These are phyloP conservation scores for Synergus itoensis DNA, from an alignment of 2,888 invertebrate species.

Conservation along the genomic window DNA sequence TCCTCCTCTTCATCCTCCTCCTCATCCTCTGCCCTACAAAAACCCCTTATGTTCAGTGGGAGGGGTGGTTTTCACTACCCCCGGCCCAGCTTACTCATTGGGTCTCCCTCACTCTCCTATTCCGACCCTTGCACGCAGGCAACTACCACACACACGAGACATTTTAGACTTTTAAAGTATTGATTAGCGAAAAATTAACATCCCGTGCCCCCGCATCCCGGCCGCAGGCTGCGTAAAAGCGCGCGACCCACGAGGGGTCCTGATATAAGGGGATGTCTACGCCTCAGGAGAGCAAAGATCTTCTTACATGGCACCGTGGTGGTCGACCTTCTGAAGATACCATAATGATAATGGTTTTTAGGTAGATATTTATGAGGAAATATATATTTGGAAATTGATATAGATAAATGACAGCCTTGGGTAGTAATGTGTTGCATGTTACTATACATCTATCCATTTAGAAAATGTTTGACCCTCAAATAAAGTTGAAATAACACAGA, in stretches of 20 bases:
- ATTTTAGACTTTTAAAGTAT: conserved; percentile 76
- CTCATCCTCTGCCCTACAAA: conserved; percentile 47
- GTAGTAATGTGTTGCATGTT: not conserved
- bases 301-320: conserved; percentile 7
- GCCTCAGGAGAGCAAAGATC: conserved; percentile 27
- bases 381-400: not conserved
- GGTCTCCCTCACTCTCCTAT: conserved; percentile 24
- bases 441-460: no score
- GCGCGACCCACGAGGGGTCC: conserved; percentile 38
- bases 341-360: conserved; percentile 20
- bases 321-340: not conserved
- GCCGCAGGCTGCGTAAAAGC: conserved; percentile 40
- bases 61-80: conserved; percentile 55
- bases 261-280: not conserved
- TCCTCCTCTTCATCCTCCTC: conserved; percentile 44
- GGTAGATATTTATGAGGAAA: not conserved
- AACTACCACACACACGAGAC: conserved; percentile 74
- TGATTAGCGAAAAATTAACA: conserved; percentile 75
- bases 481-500: no score
- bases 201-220: conserved; percentile 48
- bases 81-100: conserved; percentile 30
- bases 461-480: no score
- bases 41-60: conserved; percentile 59
- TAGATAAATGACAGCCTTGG: not conserved
- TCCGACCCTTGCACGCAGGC: conserved; percentile 58